Evolutionary conservation across 2,113 vertebrate genomes (phyloP).

Genomic region (Helogale parvula): DNA sequence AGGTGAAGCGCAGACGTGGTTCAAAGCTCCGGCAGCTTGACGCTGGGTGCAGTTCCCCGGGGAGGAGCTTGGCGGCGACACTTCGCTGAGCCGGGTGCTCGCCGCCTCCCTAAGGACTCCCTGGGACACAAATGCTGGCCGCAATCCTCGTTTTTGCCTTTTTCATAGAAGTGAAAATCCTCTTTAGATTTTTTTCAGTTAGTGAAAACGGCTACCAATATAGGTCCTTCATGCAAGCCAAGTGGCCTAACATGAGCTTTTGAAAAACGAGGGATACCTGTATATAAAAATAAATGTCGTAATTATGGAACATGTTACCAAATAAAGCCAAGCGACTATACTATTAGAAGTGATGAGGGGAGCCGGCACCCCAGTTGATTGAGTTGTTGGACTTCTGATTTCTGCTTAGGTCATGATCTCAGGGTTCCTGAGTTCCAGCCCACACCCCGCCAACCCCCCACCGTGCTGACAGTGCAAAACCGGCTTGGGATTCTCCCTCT

Average conservation of each 20-base stretch:
- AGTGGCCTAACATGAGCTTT: neutral
- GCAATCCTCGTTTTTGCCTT: neutral
- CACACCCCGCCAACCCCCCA: no score
- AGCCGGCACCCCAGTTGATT: no score
- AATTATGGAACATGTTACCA: neutral
- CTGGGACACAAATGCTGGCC: neutral
- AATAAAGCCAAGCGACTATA: neutral
- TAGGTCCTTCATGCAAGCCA: neutral
- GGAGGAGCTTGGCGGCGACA: neutral
- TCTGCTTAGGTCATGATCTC: no score
- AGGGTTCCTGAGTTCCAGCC: no score
- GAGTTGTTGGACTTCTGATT: no score
- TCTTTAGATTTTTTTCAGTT: neutral
- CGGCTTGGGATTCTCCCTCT: no score
- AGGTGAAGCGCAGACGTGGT: neutral
- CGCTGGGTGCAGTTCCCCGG: neutral
- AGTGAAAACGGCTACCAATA: neutral
- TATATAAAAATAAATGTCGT: neutral
- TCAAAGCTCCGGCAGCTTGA: neutral
- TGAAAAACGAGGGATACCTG: neutral
- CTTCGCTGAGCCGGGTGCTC: accelerated
- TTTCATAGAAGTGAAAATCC: neutral
- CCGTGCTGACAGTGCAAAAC: no score
- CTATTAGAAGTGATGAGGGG: neutral
- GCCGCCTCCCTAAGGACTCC: neutral